Conservation (phyloP, 2,113 vertebrate genomes). For the Oncorhynchus gorbuscha region DNA sequence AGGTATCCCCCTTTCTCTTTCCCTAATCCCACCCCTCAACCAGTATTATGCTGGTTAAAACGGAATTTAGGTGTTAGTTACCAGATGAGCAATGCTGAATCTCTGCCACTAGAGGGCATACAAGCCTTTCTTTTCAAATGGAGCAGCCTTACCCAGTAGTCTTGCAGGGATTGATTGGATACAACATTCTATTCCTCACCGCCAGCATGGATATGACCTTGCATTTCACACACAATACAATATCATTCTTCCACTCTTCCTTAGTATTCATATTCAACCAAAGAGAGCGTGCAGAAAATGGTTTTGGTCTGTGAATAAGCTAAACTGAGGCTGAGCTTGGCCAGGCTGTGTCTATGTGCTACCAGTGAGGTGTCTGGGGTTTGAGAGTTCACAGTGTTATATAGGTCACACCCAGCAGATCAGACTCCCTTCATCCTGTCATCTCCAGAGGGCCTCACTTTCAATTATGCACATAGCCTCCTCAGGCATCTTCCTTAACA, state of each 20-base stretch:
- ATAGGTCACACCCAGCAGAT: conserved; percentile 23
- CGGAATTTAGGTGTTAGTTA: neutral
- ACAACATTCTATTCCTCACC: neutral
- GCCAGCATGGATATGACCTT: neutral
- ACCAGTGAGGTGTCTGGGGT: neutral
- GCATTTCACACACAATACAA: neutral
- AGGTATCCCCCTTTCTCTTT: too few relatives aligned
- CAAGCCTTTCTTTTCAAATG: neutral
- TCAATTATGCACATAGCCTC: neutral
- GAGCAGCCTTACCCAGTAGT: neutral
- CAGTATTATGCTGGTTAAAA: too few relatives aligned
- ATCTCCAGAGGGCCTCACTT: neutral
- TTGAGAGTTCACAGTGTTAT: conserved; percentile 14
- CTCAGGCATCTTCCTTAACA: neutral
- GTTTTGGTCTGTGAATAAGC: neutral
- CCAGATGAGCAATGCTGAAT: neutral
- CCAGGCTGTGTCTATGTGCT: neutral
- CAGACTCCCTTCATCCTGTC: conserved; percentile 4
- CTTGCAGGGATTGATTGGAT: neutral
- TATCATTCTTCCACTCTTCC: neutral
- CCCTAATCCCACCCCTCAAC: too few relatives aligned
- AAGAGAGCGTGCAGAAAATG: neutral
- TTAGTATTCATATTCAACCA: neutral
- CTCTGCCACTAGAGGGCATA: conserved; percentile 1
- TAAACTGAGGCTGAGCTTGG: neutral